Evolutionary conservation across 1,140 invertebrate species (phyloP), one percentile per base, ranked within the genome.

Genomic region (Aethina tumida): DNA sequence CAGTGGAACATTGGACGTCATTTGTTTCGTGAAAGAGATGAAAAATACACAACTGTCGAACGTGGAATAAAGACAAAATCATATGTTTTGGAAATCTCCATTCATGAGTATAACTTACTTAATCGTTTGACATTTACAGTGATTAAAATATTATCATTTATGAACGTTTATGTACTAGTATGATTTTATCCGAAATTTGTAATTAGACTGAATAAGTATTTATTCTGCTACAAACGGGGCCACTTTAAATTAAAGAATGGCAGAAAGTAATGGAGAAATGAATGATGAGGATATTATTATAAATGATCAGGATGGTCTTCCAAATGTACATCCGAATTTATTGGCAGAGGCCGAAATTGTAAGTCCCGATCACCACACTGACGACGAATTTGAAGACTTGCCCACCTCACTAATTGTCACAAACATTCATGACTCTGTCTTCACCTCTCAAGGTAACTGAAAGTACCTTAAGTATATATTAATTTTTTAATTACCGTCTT

Each of bases 321-420:
- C 83, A 36, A 86, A 80, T 60, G 67, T 84, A 41, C 83, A 85
- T 63, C 81, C 81, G 2, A 81, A 81, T 56, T 32, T 70, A 29
- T 53, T 69, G 39, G 47, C 61, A 26, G 60, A 68, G 35, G 47
- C 61, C 41, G 56, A 68, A 33, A 67, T 71, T 39, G 66, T 65
- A 43, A 64, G 68, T 52, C 62, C 83, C 39, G 70, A 72, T 35
- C 64, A 69, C 29, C 70, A 73, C 47, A 67, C 70, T 21, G 69
- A 73, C 43, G 74, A 83, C 26, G 74, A 77, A 47, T 70, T 76
- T 31, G 84, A 87, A 57, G 84, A 90, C 63, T 67, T 91, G 49
- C 87, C 88, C 15, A 88, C 79, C 39, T 90, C 86, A 21, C 71
- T 94, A 20, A 93, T 93, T 43, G 84, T 92, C 8, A 91, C 88